These are phyloP conservation scores for Artemia franciscana DNA, from an alignment of 1,140 invertebrate species.

Conservation along the genomic window DNA sequence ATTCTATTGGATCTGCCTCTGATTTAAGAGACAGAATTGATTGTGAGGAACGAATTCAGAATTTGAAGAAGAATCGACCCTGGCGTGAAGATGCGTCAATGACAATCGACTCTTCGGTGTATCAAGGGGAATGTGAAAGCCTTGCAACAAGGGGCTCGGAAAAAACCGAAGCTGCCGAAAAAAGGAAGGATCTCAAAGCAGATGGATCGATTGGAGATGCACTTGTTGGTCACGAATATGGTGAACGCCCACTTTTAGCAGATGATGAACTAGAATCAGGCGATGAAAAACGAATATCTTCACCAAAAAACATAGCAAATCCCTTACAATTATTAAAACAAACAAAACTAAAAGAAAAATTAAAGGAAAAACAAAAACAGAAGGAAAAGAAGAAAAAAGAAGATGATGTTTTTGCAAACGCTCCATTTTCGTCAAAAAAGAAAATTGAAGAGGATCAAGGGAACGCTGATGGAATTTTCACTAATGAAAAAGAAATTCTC, in stretches of 20 bases:
- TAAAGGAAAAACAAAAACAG: constrained; percentile 13
- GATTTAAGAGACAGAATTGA: constrained; percentile 33
- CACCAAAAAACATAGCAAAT: constrained; percentile 12
- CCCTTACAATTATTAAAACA: constrained; percentile 3
- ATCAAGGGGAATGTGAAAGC: constrained; percentile 44
- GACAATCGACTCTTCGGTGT: constrained; percentile 38
- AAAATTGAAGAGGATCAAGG: constrained; percentile 2
- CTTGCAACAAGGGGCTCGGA: constrained; percentile 25
- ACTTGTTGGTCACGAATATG: constrained; percentile 50
- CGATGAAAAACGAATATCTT: constrained; percentile 20
- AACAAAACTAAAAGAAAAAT: constrained; percentile 6
- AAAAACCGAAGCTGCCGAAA: constrained; percentile 8
- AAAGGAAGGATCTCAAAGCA: constrained; percentile 2
- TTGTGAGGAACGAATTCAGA: constrained; percentile 25
- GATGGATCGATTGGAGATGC: constrained; percentile 13
- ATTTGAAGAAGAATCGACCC: constrained; percentile 15
- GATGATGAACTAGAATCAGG: constrained; percentile 53
- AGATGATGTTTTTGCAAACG: constrained; percentile 43
- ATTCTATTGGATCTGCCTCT: constrained; percentile 47
- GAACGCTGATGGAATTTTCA: constrained; percentile 8
- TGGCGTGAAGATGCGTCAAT: constrained; percentile 33
- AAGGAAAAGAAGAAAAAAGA: constrained; percentile 9
- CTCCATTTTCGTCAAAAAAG: constrained; percentile 29
- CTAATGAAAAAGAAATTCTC: constrained; percentile 12
- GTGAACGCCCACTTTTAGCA: constrained; percentile 44